Base-by-base conservation (phyloP, 1,140 invertebrate genomes). In the Battus philenor region DNA sequence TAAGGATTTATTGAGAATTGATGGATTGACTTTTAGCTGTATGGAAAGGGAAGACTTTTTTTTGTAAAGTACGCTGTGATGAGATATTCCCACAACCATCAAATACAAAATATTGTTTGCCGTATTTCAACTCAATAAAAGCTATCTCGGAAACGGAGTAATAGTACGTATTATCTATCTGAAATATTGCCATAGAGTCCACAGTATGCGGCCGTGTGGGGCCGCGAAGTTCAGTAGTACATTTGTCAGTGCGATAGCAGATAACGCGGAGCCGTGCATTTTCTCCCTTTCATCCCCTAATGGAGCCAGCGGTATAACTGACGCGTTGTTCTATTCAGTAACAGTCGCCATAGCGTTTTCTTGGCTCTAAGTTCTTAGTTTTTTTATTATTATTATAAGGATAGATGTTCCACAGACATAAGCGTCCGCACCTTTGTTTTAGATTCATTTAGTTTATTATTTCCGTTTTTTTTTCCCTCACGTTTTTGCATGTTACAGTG, bases 121-220 rank as follows among this genome's bases (percentile, higher is more conserved):
- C 49, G 44, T 50, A 50, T 47, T 48, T 54, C 47, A 54, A 54
- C 53, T 47, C 53, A 55, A 55, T 55, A 55, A 50, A 50, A 55
- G 33, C 43, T 55, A 50, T 47, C 44, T 41, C 43, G 36, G 12
- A 12, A 24, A 30, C 29, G 27, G 44, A 47, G 48, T 56, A 53
- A 53, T 50, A 45, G 38, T 44, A 22, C 13, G 34, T 16, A 32
- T 59, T 59, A 59, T 55, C 56, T 51, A 9, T 27, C 6, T 59
- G 45, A 59, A 49, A 49, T 59, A 59, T 55, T 36, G 33, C 33
- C 17, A 36, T 36, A 20, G 17, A 36, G 33, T 22, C 33, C 16
- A 10, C 33, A 10, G 9, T 2, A 10, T 20, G 33, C 17, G 33
- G 33, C 20, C 33, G 33, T 36, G 33, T 36, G 33, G 17, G 33